Conservation (phyloP, 1,140 invertebrate species). For the Trichogramma pretiosum region DNA sequence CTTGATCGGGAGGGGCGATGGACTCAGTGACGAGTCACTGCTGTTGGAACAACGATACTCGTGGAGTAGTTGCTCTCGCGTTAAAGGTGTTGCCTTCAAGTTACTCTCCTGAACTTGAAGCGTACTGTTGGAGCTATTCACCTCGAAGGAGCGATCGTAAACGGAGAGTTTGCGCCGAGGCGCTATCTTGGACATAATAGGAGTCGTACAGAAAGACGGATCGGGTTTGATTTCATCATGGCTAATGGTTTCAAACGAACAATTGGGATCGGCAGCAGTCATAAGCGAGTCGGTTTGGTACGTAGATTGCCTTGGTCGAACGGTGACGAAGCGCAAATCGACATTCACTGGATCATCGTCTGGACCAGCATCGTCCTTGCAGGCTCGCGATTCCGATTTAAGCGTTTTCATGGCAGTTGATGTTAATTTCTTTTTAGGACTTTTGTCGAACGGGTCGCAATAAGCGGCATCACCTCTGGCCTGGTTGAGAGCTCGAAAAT, state of each 20-base stretch:
- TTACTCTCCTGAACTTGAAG: slow-evolving; percentile 1
- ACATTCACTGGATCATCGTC: background rate
- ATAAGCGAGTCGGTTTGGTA: too few species aligned
- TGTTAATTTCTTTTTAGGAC: background rate
- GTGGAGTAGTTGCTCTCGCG: background rate
- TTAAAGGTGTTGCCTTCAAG: background rate
- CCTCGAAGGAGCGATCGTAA: slow-evolving; percentile 26
- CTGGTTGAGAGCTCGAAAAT: background rate
- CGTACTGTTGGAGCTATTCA: slow-evolving; percentile 12
- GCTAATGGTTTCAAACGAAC: too few species aligned
- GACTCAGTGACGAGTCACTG: slow-evolving; percentile 11
- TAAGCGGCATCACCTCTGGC: slow-evolving; percentile 4
- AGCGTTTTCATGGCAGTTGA: background rate
- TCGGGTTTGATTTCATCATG: background rate
- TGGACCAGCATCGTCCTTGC: background rate
- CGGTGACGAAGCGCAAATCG: slow-evolving; percentile 2
- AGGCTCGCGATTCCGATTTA: too few species aligned
- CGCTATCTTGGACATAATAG: slow-evolving; percentile 2
- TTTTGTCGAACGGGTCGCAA: background rate
- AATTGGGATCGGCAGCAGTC: too few species aligned
- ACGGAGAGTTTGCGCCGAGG: slow-evolving; percentile 29
- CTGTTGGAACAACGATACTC: slow-evolving; percentile 1
- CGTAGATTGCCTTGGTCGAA: background rate
- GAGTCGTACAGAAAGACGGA: background rate
- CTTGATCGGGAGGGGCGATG: slow-evolving; percentile 10